A percentile compares a stretch with the other conserved stretches of the same genome.
These are phyloP conservation scores for Dicyrtomina minuta DNA, from an alignment of 2,888 invertebrate genomes.

Conservation along the genomic window DNA sequence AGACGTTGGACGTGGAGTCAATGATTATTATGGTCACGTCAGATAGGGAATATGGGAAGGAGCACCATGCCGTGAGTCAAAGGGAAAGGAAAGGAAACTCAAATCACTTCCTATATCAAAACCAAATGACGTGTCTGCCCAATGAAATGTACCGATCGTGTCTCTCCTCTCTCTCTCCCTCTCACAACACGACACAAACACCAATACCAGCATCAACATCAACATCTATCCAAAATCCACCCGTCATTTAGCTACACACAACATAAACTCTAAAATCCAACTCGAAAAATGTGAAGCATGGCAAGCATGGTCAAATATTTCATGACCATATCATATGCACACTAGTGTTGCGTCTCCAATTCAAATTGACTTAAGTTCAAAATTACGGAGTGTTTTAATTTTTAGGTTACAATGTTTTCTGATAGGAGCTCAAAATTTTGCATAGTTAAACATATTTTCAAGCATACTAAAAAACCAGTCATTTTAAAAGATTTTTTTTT, in stretches of 20 bases:
- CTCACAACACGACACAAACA: background rate
- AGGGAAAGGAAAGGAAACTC: slow-evolving; percentile 18
- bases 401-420: no score
- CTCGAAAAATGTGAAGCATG: no score
- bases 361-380: no score
- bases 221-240: background rate
- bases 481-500: no score
- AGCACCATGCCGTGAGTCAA: slow-evolving; percentile 5
- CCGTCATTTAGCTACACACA: no score
- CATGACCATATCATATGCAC: no score
- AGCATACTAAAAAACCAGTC: no score
- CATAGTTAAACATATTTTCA: no score
- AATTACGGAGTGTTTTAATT: no score
- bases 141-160: slow-evolving; percentile 15
- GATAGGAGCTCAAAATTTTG: no score
- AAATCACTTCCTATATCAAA: slow-evolving; percentile 28
- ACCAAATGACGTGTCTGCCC: slow-evolving; percentile 22
- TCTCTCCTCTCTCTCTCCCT: background rate
- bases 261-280: background rate
- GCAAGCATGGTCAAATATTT: no score
- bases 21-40: slow-evolving; percentile 30
- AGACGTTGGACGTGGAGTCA: background rate
- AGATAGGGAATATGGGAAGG: background rate
- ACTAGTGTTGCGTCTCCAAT: no score
- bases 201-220: background rate